Evolutionary conservation across 2,797 vertebrate genomes (phyloP).

Genomic region (Argentina silus): DNA sequence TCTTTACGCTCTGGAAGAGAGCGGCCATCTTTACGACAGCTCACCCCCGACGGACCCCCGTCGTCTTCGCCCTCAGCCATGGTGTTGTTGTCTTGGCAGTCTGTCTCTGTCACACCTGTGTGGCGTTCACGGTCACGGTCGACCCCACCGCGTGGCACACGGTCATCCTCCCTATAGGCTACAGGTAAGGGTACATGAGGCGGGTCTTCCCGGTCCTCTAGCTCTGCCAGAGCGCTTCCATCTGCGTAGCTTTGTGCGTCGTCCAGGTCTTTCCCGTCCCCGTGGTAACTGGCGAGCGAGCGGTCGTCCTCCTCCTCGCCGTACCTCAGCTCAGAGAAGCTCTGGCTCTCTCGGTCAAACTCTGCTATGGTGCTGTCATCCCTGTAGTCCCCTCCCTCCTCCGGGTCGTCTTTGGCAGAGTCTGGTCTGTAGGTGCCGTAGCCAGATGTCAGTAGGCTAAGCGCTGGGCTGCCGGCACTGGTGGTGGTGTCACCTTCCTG

Average conservation of each 20-base stretch:
- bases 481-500: slow-evolving; percentile 10
- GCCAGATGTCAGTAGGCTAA: slow-evolving; percentile 71
- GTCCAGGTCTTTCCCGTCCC: slow-evolving; percentile 19
- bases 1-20: neutral
- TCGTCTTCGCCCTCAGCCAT: neutral
- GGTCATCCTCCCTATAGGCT: neutral
- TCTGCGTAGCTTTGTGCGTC: neutral
- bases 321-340: slow-evolving; percentile 48
- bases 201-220: neutral
- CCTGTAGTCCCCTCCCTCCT: slow-evolving; percentile 48
- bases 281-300: slow-evolving; percentile 30
- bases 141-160: neutral
- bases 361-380: slow-evolving; percentile 55
- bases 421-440: slow-evolving; percentile 69
- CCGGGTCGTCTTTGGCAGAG: slow-evolving; percentile 52
- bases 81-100: neutral
- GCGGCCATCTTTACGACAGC: neutral
- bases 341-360: slow-evolving; percentile 60
- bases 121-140: neutral
- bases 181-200: neutral
- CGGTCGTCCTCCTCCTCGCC: slow-evolving; percentile 30
- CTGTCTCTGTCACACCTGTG: neutral
- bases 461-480: slow-evolving; percentile 52
- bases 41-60: neutral
- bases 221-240: neutral